Base-by-base conservation (phyloP, 53 echinoderm and acorn worm genomes). In the Hippasteria phrygiana region DNA sequence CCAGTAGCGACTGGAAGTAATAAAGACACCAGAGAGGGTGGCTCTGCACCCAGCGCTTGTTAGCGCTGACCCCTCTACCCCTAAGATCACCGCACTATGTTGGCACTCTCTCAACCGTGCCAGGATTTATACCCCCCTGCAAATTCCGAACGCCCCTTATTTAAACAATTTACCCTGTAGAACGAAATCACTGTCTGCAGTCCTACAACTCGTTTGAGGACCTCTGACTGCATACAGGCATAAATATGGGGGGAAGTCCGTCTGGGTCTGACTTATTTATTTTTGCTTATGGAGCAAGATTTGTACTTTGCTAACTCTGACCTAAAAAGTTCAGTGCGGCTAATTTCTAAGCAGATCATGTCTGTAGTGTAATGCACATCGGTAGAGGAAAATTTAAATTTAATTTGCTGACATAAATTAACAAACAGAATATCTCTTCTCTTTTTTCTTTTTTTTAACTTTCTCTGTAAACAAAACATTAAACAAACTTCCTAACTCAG, bases 131-230 rank as follows among this genome's bases (percentile, higher is more conserved):
- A 31, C 63, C 46, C 31, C 26, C 40, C 43, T 28, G 43, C 32
- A 29, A 62, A 64, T 81, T 81, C 64, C 50, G 29, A 50, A 75
- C 20, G 9, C 62, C 5, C 46, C 63, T 81, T 81, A 14, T 64
- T 64, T 65, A 64, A 65, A 81, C 64, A 62, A 65, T 65, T 43
- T 43, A 17, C 40, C 9, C n/a, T n/a, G 63, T 27, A 17, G 34
- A 53, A 4, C 8, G 28, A 27, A 13, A 45, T 4, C 43, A n/a
- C n/a, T n/a, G n/a, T n/a, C n/a, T n/a, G n/a, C n/a, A n/a, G n/a
- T n/a, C n/a, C n/a, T n/a, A n/a, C n/a, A n/a, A n/a, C n/a, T n/a
- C n/a, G n/a, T n/a, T n/a, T 4, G 32, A 32, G 20, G 32, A 0
- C 51, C 32, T 4, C 8, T 17, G n/a, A 34, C 34, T n/a, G 51